These are phyloP conservation scores for Nixonia krombeini DNA, from an alignment of 1,140 invertebrate species.

Conservation along the genomic window DNA sequence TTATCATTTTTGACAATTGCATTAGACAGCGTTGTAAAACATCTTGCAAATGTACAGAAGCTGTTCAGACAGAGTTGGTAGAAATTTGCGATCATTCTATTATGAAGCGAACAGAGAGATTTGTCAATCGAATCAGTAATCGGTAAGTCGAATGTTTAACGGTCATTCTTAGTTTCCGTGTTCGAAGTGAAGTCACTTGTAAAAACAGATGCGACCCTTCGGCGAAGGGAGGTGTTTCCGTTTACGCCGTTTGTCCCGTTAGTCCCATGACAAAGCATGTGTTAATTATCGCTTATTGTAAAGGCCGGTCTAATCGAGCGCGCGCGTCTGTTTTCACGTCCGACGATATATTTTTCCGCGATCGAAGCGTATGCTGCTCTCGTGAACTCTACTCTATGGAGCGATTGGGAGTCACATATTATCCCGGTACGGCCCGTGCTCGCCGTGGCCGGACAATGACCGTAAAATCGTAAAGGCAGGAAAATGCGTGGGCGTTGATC, in stretches of 20 bases:
- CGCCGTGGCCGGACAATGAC: slow-evolving; percentile 47
- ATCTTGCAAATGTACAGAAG: no score
- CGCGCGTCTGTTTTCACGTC: slow-evolving; percentile 27
- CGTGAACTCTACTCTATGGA: slow-evolving; percentile 19
- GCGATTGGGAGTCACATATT: slow-evolving; percentile 35
- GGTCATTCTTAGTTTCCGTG: no score
- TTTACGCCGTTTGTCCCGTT: no score
- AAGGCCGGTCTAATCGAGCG: slow-evolving; percentile 31
- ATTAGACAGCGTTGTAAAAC: no score
- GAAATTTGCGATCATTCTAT: no score
- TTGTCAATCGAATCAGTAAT: no score
- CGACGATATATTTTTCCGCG: slow-evolving; percentile 24
- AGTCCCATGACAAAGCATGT: slow-evolving; percentile 13
- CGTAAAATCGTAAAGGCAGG: slow-evolving; percentile 51
- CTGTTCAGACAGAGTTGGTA: no score
- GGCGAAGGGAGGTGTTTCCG: no score
- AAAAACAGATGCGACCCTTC: neutral
- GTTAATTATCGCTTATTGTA: slow-evolving; percentile 51
- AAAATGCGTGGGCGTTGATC: slow-evolving; percentile 62
- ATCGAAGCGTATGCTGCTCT: slow-evolving; percentile 4
- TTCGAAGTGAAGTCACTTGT: no score
- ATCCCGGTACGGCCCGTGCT: slow-evolving; percentile 5
- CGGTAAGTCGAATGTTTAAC: no score
- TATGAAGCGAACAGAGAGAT: no score
- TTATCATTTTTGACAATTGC: no score